Percentiles rank a stretch among this genome's conserved stretches.
Evolutionary conservation across 2,113 vertebrate species (phyloP).

Genomic region (Mugil cephalus): DNA sequence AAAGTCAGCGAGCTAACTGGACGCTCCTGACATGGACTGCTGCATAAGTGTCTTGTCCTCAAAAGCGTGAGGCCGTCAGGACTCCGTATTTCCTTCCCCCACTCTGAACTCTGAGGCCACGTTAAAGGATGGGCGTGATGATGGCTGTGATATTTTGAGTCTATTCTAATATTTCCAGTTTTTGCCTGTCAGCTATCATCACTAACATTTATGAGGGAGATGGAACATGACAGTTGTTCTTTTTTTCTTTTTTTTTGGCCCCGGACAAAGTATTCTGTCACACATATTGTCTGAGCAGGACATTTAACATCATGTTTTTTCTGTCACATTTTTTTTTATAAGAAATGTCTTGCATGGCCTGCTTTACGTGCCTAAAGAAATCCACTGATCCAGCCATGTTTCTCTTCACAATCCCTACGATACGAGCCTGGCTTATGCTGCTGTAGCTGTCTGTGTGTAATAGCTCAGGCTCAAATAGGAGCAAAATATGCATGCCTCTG

Average conservation of each 20-base stretch:
- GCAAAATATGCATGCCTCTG: slow-evolving; percentile 77
- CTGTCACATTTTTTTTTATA: slow-evolving; percentile 20
- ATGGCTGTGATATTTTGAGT: slow-evolving; percentile 40
- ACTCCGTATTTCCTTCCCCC: background rate
- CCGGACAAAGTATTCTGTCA: slow-evolving; percentile 32
- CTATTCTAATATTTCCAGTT: slow-evolving; percentile 26
- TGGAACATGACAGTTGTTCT: slow-evolving; percentile 39
- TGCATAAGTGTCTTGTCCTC: slow-evolving; percentile 25
- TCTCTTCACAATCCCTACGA: slow-evolving; percentile 38
- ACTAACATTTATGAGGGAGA: slow-evolving; percentile 35
- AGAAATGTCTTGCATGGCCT: slow-evolving; percentile 21
- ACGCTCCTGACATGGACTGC: slow-evolving; percentile 24
- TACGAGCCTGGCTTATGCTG: slow-evolving; percentile 53
- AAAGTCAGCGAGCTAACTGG: slow-evolving; percentile 1
- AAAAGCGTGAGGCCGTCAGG: slow-evolving; percentile 23
- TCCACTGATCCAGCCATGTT: slow-evolving; percentile 52
- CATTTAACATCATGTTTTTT: slow-evolving; percentile 44
- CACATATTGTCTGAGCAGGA: slow-evolving; percentile 28
- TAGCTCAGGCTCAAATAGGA: slow-evolving; percentile 62
- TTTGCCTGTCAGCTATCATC: slow-evolving; percentile 44
- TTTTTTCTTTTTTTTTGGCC: slow-evolving; percentile 27
- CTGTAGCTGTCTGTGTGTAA: slow-evolving; percentile 64
- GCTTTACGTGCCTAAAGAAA: slow-evolving; percentile 46
- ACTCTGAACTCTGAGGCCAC: slow-evolving; percentile 32
- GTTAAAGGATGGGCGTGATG: slow-evolving; percentile 13